Evolutionary conservation across 2,888 invertebrate species (phyloP).

Genomic region (Spatulosminthurus flaviceps): DNA sequence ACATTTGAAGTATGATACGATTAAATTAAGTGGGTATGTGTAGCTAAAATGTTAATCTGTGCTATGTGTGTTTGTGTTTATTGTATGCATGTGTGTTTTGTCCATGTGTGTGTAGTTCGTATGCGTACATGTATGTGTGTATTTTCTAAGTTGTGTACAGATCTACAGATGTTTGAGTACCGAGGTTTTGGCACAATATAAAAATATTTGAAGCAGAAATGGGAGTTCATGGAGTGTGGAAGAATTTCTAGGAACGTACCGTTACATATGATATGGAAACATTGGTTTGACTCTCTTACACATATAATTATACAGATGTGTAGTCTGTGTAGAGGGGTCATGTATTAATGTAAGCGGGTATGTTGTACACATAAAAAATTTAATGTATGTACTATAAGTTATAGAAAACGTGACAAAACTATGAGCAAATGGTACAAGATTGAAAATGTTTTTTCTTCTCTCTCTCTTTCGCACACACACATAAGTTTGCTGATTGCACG

Average conservation of each 20-base stretch:
- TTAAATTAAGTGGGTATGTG: slow-evolving; percentile 32
- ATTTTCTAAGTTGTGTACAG: slow-evolving; percentile 38
- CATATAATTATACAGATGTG: no score
- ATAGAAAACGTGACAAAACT: not conserved
- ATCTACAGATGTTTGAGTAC: slow-evolving; percentile 41
- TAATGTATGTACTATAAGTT: not conserved
- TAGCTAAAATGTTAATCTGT: slow-evolving; percentile 28
- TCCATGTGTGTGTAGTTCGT: not conserved
- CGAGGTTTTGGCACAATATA: slow-evolving; percentile 47
- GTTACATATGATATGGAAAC: not conserved
- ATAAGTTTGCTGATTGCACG: not conserved
- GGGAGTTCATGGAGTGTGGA: slow-evolving; percentile 46
- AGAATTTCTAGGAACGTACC: slow-evolving; percentile 37
- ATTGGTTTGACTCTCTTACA: slow-evolving; percentile 8
- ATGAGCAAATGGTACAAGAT: slow-evolving; percentile 9
- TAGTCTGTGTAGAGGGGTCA: no score
- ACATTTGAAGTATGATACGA: slow-evolving; percentile 6
- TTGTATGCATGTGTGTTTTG: slow-evolving; percentile 10
- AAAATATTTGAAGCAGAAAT: slow-evolving; percentile 49
- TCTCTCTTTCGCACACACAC: not conserved
- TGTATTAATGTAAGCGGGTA: no score
- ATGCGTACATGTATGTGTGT: not conserved
- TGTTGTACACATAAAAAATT: no score
- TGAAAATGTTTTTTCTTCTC: not conserved
- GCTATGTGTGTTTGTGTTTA: slow-evolving; percentile 10